Base-by-base conservation (phyloP, 2,888 invertebrate species). In the Lomographa bimaculata region DNA sequence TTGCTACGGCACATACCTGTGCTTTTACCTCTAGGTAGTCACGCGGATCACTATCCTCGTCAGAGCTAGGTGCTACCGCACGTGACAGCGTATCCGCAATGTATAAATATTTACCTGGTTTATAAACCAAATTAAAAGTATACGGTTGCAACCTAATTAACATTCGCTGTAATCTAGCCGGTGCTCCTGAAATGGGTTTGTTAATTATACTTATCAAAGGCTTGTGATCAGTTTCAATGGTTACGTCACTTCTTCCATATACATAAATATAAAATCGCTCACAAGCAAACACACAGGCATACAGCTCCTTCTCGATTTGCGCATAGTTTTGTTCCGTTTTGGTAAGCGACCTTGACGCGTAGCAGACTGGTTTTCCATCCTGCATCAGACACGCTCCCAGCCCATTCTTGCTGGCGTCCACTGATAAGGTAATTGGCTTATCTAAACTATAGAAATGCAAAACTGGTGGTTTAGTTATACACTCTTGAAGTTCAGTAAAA, bases 41-140 rank as follows among this genome's bases (percentile, higher is more conserved):
- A n/a, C n/a, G n/a, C n/a, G n/a, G n/a, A n/a, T n/a, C n/a, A n/a
- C n/a, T n/a, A n/a, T n/a, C n/a, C n/a, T n/a, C n/a, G n/a, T n/a
- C n/a, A n/a, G n/a, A n/a, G n/a, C n/a, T n/a, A n/a, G n/a, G n/a
- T n/a, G n/a, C n/a, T n/a, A n/a, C n/a, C n/a, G n/a, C n/a, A n/a
- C n/a, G 2, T 7, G 60, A 60, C 7, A 57, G 12, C 4, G 54
- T 24, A 16, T 57, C 56, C 5, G 57, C 57, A 6, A 57, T 44
- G 10, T 37, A 48, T 6, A 57, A 14, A 4, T 54, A 32, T 16
- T 39, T 53, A n/a, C 53, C 54, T 1, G 54, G 54, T 28, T 52
- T 51, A 20, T 50, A 57, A 3, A 48, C 35, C 1, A 57, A 17
- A n/a, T 34, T 39, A 24, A 54, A 46, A 3, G 42, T 26, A 35